These are phyloP conservation scores for Hemiscyllium ocellatum DNA, from an alignment of 2,113 vertebrate species.

Conservation along the genomic window DNA sequence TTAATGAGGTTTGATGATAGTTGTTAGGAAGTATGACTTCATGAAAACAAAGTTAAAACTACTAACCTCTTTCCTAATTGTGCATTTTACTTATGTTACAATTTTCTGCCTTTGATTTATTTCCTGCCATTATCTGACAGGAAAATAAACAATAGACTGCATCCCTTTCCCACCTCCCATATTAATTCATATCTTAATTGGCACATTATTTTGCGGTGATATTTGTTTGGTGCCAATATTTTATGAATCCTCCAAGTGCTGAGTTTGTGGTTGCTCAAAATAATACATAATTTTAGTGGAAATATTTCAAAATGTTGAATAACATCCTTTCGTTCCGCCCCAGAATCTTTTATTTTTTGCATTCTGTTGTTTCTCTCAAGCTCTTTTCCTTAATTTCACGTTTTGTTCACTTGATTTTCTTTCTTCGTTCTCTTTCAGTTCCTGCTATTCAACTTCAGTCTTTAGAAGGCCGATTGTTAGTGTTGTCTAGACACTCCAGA, in stretches of 20 bases:
- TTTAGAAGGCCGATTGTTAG: not conserved
- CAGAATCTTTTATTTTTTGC: not conserved
- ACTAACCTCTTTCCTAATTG: not conserved
- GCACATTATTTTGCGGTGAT: not conserved
- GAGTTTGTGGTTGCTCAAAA: not conserved
- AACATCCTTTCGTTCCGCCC: not conserved
- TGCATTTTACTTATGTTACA: not conserved
- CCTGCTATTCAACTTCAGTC: not conserved
- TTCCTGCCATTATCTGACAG: constrained; percentile 2
- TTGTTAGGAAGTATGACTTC: not conserved
- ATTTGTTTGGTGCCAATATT: not conserved
- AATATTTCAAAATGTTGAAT: not conserved
- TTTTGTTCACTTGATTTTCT: not conserved
- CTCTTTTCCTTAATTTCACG: not conserved
- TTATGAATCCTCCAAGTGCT: not conserved
- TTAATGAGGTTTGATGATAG: not conserved
- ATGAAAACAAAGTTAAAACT: not conserved
- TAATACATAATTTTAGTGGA: not conserved
- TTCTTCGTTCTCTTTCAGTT: not conserved
- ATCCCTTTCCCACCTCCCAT: not conserved
- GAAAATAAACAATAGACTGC: not conserved
- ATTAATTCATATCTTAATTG: not conserved
- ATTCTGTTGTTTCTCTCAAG: not conserved
- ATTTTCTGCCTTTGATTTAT: not conserved
- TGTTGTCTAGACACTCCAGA: not conserved